Percentiles rank a stretch among this genome's conserved stretches.
phyloP scores from a whole-genome alignment of 1,140 invertebrate species.

The Oryctes rhinoceros region DNA sequence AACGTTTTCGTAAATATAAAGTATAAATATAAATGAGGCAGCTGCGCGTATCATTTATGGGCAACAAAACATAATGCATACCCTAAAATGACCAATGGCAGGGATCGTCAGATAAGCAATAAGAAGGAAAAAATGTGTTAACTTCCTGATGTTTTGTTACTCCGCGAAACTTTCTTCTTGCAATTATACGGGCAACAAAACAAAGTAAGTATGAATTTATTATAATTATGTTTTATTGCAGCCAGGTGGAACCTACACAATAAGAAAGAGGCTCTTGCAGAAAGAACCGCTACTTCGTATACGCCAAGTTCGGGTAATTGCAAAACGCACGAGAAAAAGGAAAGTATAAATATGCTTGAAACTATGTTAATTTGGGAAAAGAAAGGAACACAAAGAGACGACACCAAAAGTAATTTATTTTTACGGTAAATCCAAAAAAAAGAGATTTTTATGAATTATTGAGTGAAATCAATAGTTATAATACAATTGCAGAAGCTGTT shows the following conservation, averaged over 20 bases:
- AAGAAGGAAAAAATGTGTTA: neutral
- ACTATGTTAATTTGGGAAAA: neutral
- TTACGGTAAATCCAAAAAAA: neutral
- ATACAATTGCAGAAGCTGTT: no score
- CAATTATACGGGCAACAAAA: neutral
- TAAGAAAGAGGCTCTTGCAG: neutral
- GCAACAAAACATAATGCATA: neutral
- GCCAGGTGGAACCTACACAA: conserved; percentile 13
- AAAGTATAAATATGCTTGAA: neutral
- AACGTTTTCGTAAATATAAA: neutral
- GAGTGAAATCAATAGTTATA: no score
- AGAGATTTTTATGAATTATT: no score
- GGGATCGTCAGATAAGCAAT: conserved; percentile 1
- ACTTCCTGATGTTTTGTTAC: conserved; percentile 8
- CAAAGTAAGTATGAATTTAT: conserved; percentile 7
- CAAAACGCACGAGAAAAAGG: neutral
- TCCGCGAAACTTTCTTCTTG: neutral
- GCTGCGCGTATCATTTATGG: neutral
- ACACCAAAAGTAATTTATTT: neutral
- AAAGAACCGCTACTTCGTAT: neutral
- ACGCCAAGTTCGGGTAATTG: neutral
- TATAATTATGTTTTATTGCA: conserved; percentile 11
- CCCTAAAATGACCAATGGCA: neutral
- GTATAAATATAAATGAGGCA: neutral
- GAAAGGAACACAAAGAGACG: neutral